Conservation (phyloP, 2,888 invertebrate species). For the Ochropleura leucogaster region DNA sequence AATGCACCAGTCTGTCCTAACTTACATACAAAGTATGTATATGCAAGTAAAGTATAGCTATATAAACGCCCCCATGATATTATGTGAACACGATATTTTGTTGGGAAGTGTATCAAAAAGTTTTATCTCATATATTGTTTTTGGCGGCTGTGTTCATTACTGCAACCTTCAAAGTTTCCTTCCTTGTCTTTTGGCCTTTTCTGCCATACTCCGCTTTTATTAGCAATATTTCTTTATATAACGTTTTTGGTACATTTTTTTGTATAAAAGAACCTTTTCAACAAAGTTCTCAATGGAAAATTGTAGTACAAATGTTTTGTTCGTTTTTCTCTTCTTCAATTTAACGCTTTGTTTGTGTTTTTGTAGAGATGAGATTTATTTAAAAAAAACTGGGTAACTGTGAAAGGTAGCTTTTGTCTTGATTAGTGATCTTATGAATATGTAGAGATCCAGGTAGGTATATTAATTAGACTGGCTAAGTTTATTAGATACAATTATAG, state of each 20-base stretch:
- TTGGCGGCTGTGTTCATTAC: slow-evolving; percentile 57
- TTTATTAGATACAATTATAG: too few relatives aligned
- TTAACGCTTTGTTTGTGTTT: slow-evolving; percentile 16
- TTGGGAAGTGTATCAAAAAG: slow-evolving; percentile 55
- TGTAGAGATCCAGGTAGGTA: too few relatives aligned
- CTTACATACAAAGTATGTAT: too few relatives aligned
- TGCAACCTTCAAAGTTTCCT: slow-evolving; percentile 48
- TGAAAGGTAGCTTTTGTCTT: neutral
- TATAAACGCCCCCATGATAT: slow-evolving; percentile 24
- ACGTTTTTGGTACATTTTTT: slow-evolving; percentile 33
- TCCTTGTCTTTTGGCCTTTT: slow-evolving; percentile 16
- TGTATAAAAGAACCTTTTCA: slow-evolving; percentile 37
- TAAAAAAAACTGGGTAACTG: neutral
- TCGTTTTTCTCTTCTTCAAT: slow-evolving; percentile 23
- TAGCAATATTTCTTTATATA: slow-evolving; percentile 47
- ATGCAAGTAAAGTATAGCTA: neutral
- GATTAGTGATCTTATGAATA: neutral
- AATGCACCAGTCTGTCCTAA: too few relatives aligned
- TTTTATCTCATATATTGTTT: slow-evolving; percentile 57
- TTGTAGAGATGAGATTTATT: slow-evolving; percentile 20
- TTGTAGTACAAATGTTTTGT: slow-evolving; percentile 40
- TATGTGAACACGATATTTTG: slow-evolving; percentile 42
- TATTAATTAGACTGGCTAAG: too few relatives aligned
- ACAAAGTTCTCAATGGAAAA: slow-evolving; percentile 38
- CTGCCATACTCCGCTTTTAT: slow-evolving; percentile 40